These are phyloP conservation scores for Pandion haliaetus DNA, from an alignment of 2,113 vertebrate species.

Conservation along the genomic window DNA sequence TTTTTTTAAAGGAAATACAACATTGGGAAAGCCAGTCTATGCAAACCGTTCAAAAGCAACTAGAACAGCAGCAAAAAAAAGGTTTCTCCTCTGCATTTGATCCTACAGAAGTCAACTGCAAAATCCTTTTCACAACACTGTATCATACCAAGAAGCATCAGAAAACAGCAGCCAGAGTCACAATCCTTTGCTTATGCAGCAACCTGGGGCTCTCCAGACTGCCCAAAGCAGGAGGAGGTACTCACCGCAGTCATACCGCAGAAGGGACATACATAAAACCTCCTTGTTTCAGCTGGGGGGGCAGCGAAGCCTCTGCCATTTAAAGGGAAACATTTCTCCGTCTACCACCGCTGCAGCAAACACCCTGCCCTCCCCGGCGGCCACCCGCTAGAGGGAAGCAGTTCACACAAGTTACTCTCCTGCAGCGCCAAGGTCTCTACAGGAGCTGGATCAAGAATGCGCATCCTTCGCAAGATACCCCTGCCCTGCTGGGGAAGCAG, in stretches of 20 bases:
- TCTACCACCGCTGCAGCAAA: rapidly evolving
- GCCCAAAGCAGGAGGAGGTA: not conserved
- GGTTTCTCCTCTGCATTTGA: not conserved
- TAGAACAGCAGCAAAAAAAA: not conserved
- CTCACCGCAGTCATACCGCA: rapidly evolving
- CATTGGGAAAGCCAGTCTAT: not conserved
- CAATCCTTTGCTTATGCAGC: rapidly evolving
- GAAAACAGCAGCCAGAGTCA: not conserved
- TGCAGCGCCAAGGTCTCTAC: not conserved
- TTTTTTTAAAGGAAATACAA: not conserved
- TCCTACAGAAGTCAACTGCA: not conserved
- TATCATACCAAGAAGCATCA: not conserved
- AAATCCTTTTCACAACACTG: not conserved
- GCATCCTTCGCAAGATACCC: rapidly evolving
- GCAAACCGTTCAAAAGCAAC: not conserved
- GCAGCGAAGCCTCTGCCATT: not conserved
- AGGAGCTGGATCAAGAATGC: rapidly evolving
- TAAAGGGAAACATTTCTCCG: not conserved
- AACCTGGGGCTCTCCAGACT: not conserved
- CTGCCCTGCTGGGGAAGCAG: not conserved
- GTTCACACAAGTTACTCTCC: not conserved
- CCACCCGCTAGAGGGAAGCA: not conserved
- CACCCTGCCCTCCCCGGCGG: not conserved
- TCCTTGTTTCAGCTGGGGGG: not conserved
- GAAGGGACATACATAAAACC: not conserved